phyloP scores from a whole-genome alignment of 1,140 invertebrate genomes.

The Leptinotarsa defecta region DNA sequence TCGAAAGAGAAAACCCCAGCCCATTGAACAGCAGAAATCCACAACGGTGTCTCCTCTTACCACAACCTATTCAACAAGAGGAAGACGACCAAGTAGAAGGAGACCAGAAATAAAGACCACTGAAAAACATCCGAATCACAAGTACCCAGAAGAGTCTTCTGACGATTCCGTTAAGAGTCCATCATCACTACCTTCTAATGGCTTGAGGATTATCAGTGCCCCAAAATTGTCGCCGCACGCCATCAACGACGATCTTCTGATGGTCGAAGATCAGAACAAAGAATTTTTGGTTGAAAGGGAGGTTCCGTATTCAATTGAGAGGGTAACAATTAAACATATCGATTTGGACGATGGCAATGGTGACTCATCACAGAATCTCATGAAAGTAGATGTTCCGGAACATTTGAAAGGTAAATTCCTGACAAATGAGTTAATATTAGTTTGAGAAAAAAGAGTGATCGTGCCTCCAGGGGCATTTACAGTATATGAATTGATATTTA shows the following conservation, averaged over 20 bases:
- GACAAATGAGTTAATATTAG: no score
- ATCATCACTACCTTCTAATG: slow-evolving; percentile 20
- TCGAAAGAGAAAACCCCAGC: slow-evolving; percentile 17
- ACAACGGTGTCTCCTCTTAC: slow-evolving; percentile 10
- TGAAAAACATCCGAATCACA: slow-evolving; percentile 42
- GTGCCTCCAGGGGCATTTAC: no score
- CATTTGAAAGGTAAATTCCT: slow-evolving; percentile 11
- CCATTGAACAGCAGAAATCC: not conserved
- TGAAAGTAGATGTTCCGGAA: slow-evolving; percentile 10
- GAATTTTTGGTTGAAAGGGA: slow-evolving; percentile 18
- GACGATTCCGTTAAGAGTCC: not conserved
- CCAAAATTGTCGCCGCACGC: slow-evolving; percentile 29
- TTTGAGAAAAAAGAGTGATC: no score
- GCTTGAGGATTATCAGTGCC: slow-evolving; percentile 31
- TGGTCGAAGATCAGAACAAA: slow-evolving; percentile 26
- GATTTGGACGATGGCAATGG: not conserved
- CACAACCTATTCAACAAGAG: slow-evolving; percentile 13
- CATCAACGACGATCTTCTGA: slow-evolving; percentile 35
- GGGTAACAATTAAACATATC: slow-evolving; percentile 10
- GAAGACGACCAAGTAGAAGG: slow-evolving; percentile 25
- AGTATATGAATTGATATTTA: no score
- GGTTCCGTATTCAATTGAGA: not conserved
- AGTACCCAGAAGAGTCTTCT: slow-evolving; percentile 6
- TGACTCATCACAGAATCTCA: not conserved
- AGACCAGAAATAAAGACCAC: slow-evolving; percentile 28